Evolutionary conservation across 2,888 invertebrate species (phyloP), one percentile per base, ranked within the genome.

Genomic region (Nomada fabriciana): DNA sequence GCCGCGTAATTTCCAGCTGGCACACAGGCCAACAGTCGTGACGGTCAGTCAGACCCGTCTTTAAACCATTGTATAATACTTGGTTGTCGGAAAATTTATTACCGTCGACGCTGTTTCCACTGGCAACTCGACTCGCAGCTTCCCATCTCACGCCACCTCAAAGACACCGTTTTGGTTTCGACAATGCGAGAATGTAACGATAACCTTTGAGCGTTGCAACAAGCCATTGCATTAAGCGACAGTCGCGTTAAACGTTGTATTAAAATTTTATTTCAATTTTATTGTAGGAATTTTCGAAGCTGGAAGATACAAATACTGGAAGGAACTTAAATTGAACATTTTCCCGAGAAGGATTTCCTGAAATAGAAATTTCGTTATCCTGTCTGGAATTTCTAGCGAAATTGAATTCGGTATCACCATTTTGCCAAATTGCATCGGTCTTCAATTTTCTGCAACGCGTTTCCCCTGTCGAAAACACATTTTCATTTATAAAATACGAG

Each of bases 1-100:
- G 64, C 81, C 80, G 59, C 76, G 84, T 80, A 79, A 76, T 78
- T 83, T 76, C 76, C 65, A 47, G 59, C 70, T 50, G 64, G 42
- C 67, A 64, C 70, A 47, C 29, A 59, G n/a, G 59, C 52, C 63
- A 47, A 47, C 52, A 43, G 20, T 53, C 76, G 82, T 55, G 74
- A 50, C 80, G 82, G 71, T 73, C 63, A 65, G 55, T 82, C 60
- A 70, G 52, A 53, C 70, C 74, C 55, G 69, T 64, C 81, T 68
- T 71, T 71, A 63, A 82, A 63, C 71, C 52, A 25, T 69, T 43
- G 50, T 43, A 36, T 36, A 36, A 36, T 36, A 29, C 36, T 25
- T 11, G 69, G 7, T 55, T 36, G 20, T 1, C 50, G 73, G n/a
- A 11, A 64, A 73, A 80, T 73, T 80, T 68, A 71, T 65, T 61